phyloP scores from a whole-genome alignment of 2,888 invertebrate genomes.

The Agonopterix subpropinquella region DNA sequence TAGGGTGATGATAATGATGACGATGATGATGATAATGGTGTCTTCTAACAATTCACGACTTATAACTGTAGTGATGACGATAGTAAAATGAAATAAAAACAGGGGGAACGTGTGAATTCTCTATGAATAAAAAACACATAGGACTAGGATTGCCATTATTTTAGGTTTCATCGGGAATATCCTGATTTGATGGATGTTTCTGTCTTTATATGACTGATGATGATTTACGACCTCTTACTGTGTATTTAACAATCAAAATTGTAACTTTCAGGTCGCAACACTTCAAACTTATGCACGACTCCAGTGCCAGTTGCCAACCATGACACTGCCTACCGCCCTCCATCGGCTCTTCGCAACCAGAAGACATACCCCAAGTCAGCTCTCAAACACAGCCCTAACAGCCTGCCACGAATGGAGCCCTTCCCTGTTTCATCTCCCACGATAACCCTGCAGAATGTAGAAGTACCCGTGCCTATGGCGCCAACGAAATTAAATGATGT shows the following conservation, averaged over 20 bases:
- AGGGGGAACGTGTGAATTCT: no score
- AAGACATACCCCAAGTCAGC: constrained; percentile 68
- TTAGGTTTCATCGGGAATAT: no score
- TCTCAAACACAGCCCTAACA: constrained; percentile 47
- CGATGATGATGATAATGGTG: no score
- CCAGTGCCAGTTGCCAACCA: constrained; percentile 63
- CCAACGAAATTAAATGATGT: constrained; percentile 68
- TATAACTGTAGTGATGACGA: no score
- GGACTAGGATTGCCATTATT: no score
- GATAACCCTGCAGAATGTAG: constrained; percentile 42
- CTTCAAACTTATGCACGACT: constrained; percentile 60
- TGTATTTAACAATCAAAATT: background rate
- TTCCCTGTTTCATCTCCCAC: constrained; percentile 56
- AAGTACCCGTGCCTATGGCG: constrained; percentile 56
- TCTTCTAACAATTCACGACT: no score
- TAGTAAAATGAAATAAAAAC: no score
- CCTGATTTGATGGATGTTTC: no score
- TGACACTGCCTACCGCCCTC: constrained; percentile 70
- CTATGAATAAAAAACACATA: no score
- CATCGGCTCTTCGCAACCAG: constrained; percentile 61
- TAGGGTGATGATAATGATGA: no score
- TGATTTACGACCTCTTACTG: no score
- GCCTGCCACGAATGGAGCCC: constrained; percentile 65
- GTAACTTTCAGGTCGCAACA: constrained; percentile 62
- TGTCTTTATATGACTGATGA: no score